These are phyloP conservation scores for Drosophila lacertosa DNA, from an alignment of 1,140 invertebrate genomes.

Conservation along the genomic window DNA sequence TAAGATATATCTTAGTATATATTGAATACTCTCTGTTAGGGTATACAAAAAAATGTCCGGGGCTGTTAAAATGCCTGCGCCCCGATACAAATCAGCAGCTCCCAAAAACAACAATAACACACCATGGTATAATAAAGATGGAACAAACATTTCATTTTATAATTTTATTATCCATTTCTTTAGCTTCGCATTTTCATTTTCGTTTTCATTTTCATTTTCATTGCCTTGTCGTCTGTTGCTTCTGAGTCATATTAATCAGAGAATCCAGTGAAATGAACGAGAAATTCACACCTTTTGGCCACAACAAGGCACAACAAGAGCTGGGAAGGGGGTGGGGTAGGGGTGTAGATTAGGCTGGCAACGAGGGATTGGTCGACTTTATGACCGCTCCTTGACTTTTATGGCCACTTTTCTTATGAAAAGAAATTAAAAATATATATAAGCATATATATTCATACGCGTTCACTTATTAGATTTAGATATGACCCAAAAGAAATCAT, in stretches of 20 bases:
- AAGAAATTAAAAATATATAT: constrained; percentile 74
- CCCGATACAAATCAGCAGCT: constrained; percentile 20
- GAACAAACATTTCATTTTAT: constrained; percentile 68
- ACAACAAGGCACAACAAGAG: constrained; percentile 48
- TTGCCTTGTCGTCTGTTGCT: constrained; percentile 48
- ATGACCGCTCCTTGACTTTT: constrained; percentile 64
- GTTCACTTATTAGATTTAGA: constrained; percentile 74
- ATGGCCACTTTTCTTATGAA: constrained; percentile 70
- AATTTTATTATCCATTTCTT: constrained; percentile 75
- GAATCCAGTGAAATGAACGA: constrained; percentile 51
- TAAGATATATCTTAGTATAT: neutral
- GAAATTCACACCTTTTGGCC: constrained; percentile 79
- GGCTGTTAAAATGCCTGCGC: constrained; percentile 10
- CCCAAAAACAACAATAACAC: constrained; percentile 17
- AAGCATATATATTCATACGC: constrained; percentile 53
- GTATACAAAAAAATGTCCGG: constrained; percentile 10
- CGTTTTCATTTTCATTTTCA: constrained; percentile 55
- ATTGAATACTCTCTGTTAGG: neutral
- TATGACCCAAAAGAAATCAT: constrained; percentile 64
- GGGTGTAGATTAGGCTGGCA: constrained; percentile 6
- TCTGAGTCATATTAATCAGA: constrained; percentile 48
- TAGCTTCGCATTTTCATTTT: constrained; percentile 44
- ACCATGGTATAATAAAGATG: constrained; percentile 60
- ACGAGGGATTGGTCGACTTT: constrained; percentile 57
- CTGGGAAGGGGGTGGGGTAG: neutral